Base-by-base conservation (phyloP, 2,888 invertebrate species). In the Spodoptera littoralis region DNA sequence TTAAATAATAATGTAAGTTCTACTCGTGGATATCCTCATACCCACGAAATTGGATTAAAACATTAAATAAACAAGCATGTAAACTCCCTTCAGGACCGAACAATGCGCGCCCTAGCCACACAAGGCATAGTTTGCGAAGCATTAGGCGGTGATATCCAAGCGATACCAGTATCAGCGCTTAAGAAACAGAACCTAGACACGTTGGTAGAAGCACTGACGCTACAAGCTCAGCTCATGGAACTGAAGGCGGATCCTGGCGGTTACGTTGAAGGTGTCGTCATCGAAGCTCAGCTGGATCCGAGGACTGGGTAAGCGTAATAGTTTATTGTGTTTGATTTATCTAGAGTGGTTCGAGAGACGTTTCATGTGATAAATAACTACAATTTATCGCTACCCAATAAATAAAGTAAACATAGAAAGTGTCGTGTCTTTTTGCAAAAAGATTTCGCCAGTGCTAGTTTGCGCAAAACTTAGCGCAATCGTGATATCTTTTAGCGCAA, bases 121-220 rank as follows among this genome's bases (percentile, higher is more conserved):
- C 96, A 97, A 85, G 98, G 98, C 6, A 93, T 99, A 11, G 95
- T 97, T 30, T 96, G 98, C 48, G 99, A 99, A 90, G 97, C 97
- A 13, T 89, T 96, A 58, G 99, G 99, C 0, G 99, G 99, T 0
- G 99, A 99, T 68, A 95, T 98, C 1, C 99, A 99, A 91, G 96
- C 97, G 3, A 96, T 99, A 58, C 96, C 97, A 0, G 96, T 99
- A 66, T 99, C 99, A 0, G 99, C 99, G 0, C 92, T 99, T 0
- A 97, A 98, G 90, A 96, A 96, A 60, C 96, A 95, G 4, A 98
- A 98, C 89, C 90, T 99, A 36, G 95, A 96, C 60, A 92, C 95
- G 1, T 92, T 99, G 56, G 96, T 97, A 53, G 99, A 99, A 82
- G 97, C 98, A 0, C 96, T 99, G 56, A 95, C 96, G 11, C 92